Evolutionary conservation across 1,140 invertebrate species (phyloP), one percentile per base, ranked within the genome.

Genomic region (Venturia canescens): DNA sequence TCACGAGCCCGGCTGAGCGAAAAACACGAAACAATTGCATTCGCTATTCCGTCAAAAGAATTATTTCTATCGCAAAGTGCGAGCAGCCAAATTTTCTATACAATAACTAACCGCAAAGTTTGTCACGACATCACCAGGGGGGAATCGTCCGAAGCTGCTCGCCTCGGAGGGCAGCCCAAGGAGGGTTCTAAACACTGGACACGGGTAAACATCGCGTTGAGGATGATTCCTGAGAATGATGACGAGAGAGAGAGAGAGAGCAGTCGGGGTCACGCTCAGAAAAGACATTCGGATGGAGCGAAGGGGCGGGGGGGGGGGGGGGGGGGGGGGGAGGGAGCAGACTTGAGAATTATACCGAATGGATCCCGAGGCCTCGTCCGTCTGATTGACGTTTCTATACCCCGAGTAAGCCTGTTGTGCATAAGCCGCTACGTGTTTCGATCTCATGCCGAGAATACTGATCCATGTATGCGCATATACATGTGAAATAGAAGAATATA

Each of bases 361-460:
- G 34, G 69, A 71, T 23, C 1, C 4, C 29, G n/a, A 70, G 57
- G 38, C 38, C 11, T 44, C 26, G 21, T 18, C 18, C 38, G 34
- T n/a, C 50, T 82, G 83, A 83, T 83, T 83, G 83, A 82, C 80
- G 69, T 67, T 38, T 83, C 72, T 81, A 83, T 83, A 48, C 44
- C 29, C n/a, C 15, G 69, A 21, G 69, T 6, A 23, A 71, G 34
- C 34, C 69, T 71, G 69, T 71, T 71, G 69, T 71, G 44, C 38
- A 15, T 48, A n/a, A n/a, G n/a, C 60, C 69, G 48, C 69, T 71
- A 34, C 48, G 69, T 71, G n/a, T 48, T 34, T 71, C 29, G 69
- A 71, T 44, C 69, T 38, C 74, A 76, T 76, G 31, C 50, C 15
- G 31, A 18, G 78, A 50, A 18, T 44, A 4, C 38, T 44, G 38